Evolutionary conservation across 2,888 invertebrate species (phyloP).

Genomic region (Sinelater perroti): DNA sequence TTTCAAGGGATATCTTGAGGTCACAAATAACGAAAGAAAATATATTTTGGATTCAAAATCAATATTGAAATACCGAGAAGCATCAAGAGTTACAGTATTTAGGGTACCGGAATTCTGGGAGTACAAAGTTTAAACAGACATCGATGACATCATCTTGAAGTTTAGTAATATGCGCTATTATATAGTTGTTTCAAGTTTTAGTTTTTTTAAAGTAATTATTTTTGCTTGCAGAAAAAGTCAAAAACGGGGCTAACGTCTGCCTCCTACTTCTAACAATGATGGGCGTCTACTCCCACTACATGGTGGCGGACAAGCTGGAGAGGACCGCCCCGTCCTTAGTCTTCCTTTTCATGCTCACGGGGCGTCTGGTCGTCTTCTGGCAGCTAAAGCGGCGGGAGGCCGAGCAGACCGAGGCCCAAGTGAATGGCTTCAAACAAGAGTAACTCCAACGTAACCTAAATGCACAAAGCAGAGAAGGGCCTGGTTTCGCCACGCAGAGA

Average conservation of each 20-base stretch:
- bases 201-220: too few relatives aligned
- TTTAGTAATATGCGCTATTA: too few relatives aligned
- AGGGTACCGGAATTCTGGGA: too few relatives aligned
- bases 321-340: constrained; percentile 89
- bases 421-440: constrained; percentile 59
- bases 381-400: constrained; percentile 65
- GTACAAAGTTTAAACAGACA: too few relatives aligned
- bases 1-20: too few relatives aligned
- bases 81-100: too few relatives aligned
- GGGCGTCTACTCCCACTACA: constrained; percentile 92
- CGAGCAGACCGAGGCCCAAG: constrained; percentile 51
- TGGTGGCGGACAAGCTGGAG: constrained; percentile 92
- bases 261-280: constrained; percentile 85
- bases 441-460: constrained; percentile 43
- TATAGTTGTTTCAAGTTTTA: too few relatives aligned
- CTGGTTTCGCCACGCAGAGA: background rate
- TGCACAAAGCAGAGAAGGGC: background rate
- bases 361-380: constrained; percentile 85
- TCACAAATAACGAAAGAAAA: too few relatives aligned
- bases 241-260: constrained; percentile 87
- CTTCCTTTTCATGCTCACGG: constrained; percentile 91
- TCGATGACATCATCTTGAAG: too few relatives aligned
- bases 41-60: too few relatives aligned
- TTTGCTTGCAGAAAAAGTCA: constrained; percentile 76
- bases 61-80: too few relatives aligned